These are phyloP conservation scores for Sebastolobus alascanus DNA, from an alignment of 2,797 vertebrate genomes.

Conservation along the genomic window DNA sequence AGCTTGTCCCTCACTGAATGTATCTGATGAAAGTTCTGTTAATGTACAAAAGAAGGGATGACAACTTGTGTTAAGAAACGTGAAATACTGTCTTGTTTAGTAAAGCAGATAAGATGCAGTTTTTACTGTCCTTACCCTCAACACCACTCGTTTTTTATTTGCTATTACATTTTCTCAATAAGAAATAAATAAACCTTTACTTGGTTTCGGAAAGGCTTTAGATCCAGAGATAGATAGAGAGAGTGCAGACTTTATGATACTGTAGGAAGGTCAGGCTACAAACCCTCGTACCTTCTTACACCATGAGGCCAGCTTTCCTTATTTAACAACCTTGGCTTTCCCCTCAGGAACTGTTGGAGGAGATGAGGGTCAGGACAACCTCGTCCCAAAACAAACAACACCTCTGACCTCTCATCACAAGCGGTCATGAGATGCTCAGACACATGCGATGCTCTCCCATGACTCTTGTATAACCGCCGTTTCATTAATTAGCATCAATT, in stretches of 20 bases:
- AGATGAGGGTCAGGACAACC: slow-evolving; percentile 7
- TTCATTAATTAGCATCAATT: slow-evolving; percentile 21
- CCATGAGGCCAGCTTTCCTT: slow-evolving; percentile 1
- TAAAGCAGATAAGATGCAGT: not conserved
- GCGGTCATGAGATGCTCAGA: slow-evolving; percentile 52
- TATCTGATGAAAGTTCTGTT: too few relatives aligned
- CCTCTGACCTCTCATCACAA: slow-evolving; percentile 38
- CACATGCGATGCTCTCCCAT: slow-evolving; percentile 28
- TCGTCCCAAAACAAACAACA: slow-evolving; percentile 63
- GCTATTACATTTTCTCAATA: not conserved
- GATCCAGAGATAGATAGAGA: too few relatives aligned
- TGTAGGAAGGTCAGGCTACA: too few relatives aligned
- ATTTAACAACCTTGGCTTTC: slow-evolving; percentile 15
- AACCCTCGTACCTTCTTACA: not conserved
- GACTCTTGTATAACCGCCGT: slow-evolving; percentile 52
- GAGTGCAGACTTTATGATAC: not conserved
- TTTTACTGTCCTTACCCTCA: not conserved
- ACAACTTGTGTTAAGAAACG: too few relatives aligned
- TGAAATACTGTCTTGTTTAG: too few relatives aligned
- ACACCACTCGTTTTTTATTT: not conserved
- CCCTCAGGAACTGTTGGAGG: slow-evolving; percentile 7
- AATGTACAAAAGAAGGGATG: too few relatives aligned
- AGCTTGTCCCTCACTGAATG: too few relatives aligned
- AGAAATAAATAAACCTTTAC: too few relatives aligned
- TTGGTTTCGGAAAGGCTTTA: too few relatives aligned